These are phyloP conservation scores for Drosophila nasuta DNA, from an alignment of 1,140 invertebrate species.

Conservation along the genomic window DNA sequence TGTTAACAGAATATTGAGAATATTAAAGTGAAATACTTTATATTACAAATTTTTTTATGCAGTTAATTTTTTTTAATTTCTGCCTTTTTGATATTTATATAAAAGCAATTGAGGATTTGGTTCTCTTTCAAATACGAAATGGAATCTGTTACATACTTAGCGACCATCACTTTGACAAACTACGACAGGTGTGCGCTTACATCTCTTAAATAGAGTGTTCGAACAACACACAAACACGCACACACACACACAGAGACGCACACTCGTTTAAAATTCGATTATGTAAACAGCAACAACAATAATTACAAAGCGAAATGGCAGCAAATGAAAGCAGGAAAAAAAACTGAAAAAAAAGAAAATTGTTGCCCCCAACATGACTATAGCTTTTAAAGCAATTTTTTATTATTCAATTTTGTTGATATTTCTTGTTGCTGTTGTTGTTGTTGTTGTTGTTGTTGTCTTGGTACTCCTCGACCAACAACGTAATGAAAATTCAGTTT, in stretches of 20 bases:
- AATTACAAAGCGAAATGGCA: slow-evolving; percentile 48
- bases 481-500: slow-evolving; percentile 82
- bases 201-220: slow-evolving; percentile 61
- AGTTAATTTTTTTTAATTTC: too few species aligned
- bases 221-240: slow-evolving; percentile 23
- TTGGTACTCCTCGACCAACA: slow-evolving; percentile 43
- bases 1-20: too few species aligned
- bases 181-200: slow-evolving; percentile 53
- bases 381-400: slow-evolving; percentile 63
- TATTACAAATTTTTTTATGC: too few species aligned
- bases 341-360: slow-evolving; percentile 28
- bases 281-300: slow-evolving; percentile 58
- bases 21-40: too few species aligned
- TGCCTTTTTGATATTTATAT: too few species aligned
- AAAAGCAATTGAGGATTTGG: too few species aligned
- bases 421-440: slow-evolving; percentile 3
- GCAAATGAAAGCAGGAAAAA: slow-evolving; percentile 30
- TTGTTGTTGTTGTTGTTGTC: slow-evolving; percentile 15
- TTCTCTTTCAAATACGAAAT: background rate
- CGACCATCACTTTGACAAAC: slow-evolving; percentile 35
- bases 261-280: slow-evolving; percentile 71
- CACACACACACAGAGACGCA: slow-evolving; percentile 15
- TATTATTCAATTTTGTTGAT: slow-evolving; percentile 32
- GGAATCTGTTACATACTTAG: slow-evolving; percentile 11
- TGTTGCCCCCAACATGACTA: slow-evolving; percentile 51